These are phyloP conservation scores for Drosophila acutilabella DNA, from an alignment of 2,888 invertebrate species.

Conservation along the genomic window DNA sequence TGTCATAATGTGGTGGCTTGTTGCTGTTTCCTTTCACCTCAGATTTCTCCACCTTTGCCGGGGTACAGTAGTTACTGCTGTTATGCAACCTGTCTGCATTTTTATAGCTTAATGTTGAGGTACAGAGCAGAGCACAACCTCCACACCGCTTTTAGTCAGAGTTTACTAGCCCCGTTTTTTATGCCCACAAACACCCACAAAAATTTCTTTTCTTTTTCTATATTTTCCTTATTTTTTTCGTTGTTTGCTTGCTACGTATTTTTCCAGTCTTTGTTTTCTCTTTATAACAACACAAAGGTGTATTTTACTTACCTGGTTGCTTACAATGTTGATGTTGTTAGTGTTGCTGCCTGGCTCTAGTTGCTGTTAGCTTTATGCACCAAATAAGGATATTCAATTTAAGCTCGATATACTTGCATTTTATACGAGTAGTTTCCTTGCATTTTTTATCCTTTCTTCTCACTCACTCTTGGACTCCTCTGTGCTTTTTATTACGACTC, in stretches of 20 bases:
- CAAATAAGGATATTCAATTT: constrained; percentile 72
- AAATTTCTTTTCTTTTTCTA: neutral
- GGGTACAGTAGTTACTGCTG: constrained; percentile 24
- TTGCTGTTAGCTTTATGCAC: constrained; percentile 47
- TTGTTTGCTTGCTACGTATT: constrained; percentile 21
- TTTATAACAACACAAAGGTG: constrained; percentile 59
- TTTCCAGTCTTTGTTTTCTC: constrained; percentile 41
- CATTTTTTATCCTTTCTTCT: constrained; percentile 2
- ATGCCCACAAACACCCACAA: constrained; percentile 1
- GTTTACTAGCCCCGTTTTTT: constrained; percentile 33
- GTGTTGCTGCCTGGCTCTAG: constrained; percentile 10
- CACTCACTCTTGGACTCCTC: neutral
- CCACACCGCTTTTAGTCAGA: constrained; percentile 14
- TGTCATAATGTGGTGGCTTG: constrained; percentile 67
- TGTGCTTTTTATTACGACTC: neutral
- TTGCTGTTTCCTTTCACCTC: constrained; percentile 40
- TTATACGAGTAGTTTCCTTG: constrained; percentile 26
- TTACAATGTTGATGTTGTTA: constrained; percentile 47
- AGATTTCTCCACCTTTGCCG: constrained; percentile 19
- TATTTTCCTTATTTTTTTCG: constrained; percentile 1
- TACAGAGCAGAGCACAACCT: constrained; percentile 9
- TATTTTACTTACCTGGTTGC: constrained; percentile 50
- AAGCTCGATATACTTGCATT: constrained; percentile 55
- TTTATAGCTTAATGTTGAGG: constrained; percentile 61
- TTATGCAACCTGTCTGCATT: constrained; percentile 37